Conservation (phyloP, 2,888 invertebrate genomes). For the Ophraella communa region DNA sequence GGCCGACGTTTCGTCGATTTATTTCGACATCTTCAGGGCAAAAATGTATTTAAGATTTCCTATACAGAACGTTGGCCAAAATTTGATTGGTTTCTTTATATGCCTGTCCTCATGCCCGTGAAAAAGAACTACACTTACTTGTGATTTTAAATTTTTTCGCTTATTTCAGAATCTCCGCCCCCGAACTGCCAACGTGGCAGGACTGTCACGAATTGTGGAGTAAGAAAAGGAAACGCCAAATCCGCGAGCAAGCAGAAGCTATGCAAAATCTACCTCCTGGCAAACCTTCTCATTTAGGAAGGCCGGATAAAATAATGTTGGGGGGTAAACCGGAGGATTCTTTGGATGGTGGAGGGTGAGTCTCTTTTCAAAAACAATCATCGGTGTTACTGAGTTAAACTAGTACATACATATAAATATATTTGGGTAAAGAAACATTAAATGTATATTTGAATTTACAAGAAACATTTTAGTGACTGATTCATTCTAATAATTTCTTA, state of each 20-base stretch:
- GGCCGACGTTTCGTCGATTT: too few relatives aligned
- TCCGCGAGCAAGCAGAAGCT: conserved; percentile 76
- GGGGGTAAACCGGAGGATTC: conserved; percentile 58
- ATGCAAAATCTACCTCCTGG: conserved; percentile 60
- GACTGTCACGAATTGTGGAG: conserved; percentile 99
- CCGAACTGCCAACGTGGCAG: conserved; percentile 91
- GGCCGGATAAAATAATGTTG: conserved; percentile 33
- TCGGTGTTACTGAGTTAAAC: not conserved
- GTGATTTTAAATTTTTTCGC: conserved; percentile 21
- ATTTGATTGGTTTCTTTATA: too few relatives aligned
- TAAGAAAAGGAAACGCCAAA: conserved; percentile 88
- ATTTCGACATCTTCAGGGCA: too few relatives aligned
- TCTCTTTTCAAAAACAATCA: conserved; percentile 40
- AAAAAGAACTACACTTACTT: too few relatives aligned
- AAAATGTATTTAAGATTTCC: too few relatives aligned
- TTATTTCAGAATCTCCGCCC: conserved; percentile 75
- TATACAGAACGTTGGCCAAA: too few relatives aligned
- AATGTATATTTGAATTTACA: not conserved
- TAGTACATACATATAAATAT: not conserved
- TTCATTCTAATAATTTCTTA: too few relatives aligned
- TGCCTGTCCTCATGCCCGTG: too few relatives aligned
- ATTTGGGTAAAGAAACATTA: not conserved
- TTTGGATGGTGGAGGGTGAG: conserved; percentile 66
- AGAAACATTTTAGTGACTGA: not conserved
- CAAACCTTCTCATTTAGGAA: conserved; percentile 50